Evolutionary conservation across 2,113 vertebrate species (phyloP), one percentile per base, ranked within the genome.

Genomic region (Leptocoma aspasia): DNA sequence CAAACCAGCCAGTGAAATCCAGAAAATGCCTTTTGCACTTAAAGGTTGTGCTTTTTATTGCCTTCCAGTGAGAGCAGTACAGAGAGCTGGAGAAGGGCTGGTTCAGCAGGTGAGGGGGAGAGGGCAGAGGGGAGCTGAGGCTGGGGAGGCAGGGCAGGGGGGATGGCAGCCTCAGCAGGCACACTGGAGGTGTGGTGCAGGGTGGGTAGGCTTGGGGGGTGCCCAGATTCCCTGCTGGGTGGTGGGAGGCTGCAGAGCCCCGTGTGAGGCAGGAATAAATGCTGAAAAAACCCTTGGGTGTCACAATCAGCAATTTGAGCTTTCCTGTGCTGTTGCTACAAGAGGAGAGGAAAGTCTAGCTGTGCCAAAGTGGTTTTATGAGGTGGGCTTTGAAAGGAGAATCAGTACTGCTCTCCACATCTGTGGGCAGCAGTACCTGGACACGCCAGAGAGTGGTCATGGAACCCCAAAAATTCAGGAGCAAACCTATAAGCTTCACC

Each of bases 41-140:
- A 27, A 49, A 86, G 70, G 3, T 7, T 81, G 4, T 1, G 42
- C 2, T 23, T 49, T 35, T 72, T 73, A 18, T 13, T 47, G 30
- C 7, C 26, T n/a, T 45, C 33, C 7, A 6, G 2, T 0, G 1
- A 64, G 66, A n/a, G 8, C 2, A 4, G 11, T 14, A 30, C 7
- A 5, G 33, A 69, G 41, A 47, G 9, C 47, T 61, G 41, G 41
- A 35, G 28, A 50, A 54, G 73, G 33, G 23, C 19, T 59, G 27
- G 17, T 63, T 71, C 47, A 28, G 4, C 16, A 44, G 39, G 10
- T 1, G 22, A 15, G 33, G 59, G 30, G 44, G 31, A 37, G 4
- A 7, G 13, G 27, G 33, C 8, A 73, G 49, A 64, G 33, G 11
- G 8, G 69, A 77, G 44, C 9, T 0, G 7, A 59, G 45, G 44